Base-by-base conservation (phyloP, 1,140 invertebrate species). In the Melitaea cinxia region DNA sequence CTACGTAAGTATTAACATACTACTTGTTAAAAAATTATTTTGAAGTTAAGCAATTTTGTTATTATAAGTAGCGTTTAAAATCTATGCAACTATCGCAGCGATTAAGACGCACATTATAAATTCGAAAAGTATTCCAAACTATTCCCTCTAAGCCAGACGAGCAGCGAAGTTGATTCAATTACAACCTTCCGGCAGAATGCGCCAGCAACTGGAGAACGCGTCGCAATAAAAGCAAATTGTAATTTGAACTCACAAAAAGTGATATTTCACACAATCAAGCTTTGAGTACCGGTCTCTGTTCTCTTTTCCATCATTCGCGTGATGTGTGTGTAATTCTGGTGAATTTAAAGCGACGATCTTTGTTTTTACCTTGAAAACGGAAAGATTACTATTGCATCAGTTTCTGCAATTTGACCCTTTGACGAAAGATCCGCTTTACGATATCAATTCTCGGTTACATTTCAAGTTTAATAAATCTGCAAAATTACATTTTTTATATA, bases 141-240 rank as follows among this genome's bases (percentile, higher is more conserved):
- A 37, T 56, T 39, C 33, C 49, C 24, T 37, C 23, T 17, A 17
- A 15, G 14, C 9, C 37, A 42, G 37, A 24, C 61, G 50, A 39
- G 53, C 39, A 28, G 30, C 45, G 45, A 45, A 65, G 63, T 50
- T 66, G 37, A 70, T 66, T 70, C 28, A 62, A 70, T 70, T 66
- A 65, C 55, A 57, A 28, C 28, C 21, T 59, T 53, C 33, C 50
- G 56, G 33, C 19, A 63, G 57, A 59, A 64, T 49, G 64, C 59
- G 15, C 37, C 47, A 39, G 35, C 33, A 24, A 60, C 56, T 55
- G 39, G 15, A 53, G 39, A 55, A 37, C 26, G 52, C 52, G 33
- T 62, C 33, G 37, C 15, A 42, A 57, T 62, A 62, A 59, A 58
- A 59, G 37, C 53, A 59, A 63, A 63, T 68, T 68, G 60, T 54